phyloP scores from a whole-genome alignment of 2,113 vertebrate species.

The Dasypus novemcinctus region DNA sequence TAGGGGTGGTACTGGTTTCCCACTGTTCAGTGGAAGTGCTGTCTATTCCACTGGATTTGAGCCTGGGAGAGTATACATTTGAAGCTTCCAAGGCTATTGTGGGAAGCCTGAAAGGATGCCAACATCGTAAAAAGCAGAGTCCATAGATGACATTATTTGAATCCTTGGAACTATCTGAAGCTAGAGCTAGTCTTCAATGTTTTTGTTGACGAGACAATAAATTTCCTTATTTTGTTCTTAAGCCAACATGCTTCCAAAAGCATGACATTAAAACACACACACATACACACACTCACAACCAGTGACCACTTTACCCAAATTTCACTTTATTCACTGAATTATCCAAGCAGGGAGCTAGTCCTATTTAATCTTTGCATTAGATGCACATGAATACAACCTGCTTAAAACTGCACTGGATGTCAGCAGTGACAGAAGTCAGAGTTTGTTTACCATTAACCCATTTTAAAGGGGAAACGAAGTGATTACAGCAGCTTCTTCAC shows the following conservation, averaged over 20 bases:
- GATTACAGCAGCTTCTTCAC: neutral
- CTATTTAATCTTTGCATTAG: neutral
- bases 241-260: neutral
- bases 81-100: neutral
- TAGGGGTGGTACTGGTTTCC: neutral
- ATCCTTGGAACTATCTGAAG: neutral
- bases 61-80: neutral
- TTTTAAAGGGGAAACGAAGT: neutral
- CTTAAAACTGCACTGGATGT: neutral
- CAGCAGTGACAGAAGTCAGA: neutral
- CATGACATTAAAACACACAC: neutral
- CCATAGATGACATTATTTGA: neutral
- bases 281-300: neutral
- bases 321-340: neutral
- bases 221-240: neutral
- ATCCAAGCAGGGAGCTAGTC: neutral
- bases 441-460: neutral
- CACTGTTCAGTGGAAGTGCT: neutral
- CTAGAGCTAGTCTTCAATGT: neutral
- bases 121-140: neutral
- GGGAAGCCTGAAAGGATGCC: neutral
- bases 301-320: neutral
- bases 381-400: neutral
- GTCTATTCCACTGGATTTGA: neutral
- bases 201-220: neutral